phyloP scores from a whole-genome alignment of 2,888 invertebrate species.

The Anthophora plumipes region DNA sequence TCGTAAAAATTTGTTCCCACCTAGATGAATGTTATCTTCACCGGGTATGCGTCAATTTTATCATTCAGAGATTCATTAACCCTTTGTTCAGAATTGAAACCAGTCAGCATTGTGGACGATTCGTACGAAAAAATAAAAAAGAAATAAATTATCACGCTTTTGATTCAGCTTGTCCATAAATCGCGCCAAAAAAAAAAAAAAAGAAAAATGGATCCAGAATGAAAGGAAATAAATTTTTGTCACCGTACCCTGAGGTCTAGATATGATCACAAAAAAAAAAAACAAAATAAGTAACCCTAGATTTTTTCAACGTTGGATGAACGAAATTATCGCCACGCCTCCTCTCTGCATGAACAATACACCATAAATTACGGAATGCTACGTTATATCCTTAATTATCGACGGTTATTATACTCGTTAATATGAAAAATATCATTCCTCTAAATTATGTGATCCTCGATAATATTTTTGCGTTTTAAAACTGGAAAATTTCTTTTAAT shows the following conservation, averaged over 20 bases:
- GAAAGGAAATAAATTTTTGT: slow-evolving; percentile 36
- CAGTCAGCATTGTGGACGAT: slow-evolving; percentile 20
- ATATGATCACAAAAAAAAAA: neutral
- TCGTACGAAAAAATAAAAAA: neutral
- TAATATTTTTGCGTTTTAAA: too few relatives aligned
- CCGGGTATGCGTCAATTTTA: slow-evolving; percentile 1
- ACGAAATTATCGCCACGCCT: slow-evolving; percentile 18
- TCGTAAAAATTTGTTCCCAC: neutral
- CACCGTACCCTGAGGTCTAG: neutral
- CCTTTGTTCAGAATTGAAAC: slow-evolving; percentile 35
- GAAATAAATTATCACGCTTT: slow-evolving; percentile 16
- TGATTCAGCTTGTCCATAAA: slow-evolving; percentile 43
- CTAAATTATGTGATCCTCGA: too few relatives aligned
- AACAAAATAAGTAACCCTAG: slow-evolving; percentile 16
- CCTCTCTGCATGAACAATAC: neutral
- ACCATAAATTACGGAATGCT: slow-evolving; percentile 7
- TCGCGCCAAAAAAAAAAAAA: slow-evolving; percentile 13
- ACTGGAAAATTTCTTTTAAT: too few relatives aligned
- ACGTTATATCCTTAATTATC: slow-evolving; percentile 11
- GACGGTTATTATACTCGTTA: neutral
- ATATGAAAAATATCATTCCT: neutral
- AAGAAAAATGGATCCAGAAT: slow-evolving; percentile 18
- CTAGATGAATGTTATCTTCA: neutral
- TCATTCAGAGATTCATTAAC: slow-evolving; percentile 26
- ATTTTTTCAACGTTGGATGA: slow-evolving; percentile 14